Base-by-base conservation (phyloP, 2,113 vertebrate species). In the Lamprologus lemairii region DNA sequence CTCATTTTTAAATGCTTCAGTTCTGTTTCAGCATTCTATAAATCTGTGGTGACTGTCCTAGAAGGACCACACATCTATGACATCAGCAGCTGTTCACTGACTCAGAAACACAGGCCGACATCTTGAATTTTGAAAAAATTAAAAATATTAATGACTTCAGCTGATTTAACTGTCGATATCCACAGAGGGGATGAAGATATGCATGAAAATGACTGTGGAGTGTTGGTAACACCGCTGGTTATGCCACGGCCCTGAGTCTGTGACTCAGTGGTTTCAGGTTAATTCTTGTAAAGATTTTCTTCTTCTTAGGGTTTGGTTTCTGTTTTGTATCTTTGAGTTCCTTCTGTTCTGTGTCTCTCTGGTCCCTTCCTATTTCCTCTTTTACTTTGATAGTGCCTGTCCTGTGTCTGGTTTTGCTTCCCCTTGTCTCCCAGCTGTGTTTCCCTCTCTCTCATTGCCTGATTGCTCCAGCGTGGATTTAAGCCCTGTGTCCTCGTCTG, bases 311-410 rank as follows among this genome's bases (percentile, higher is more conserved):
- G 6, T 12, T 12, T 57, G 21, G 54, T 26, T 57, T 26, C 23
- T 55, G 54, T 55, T 55, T 23, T 55, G 54, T 7, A 26, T 55
- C 0, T 13, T 55, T 55, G 4, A 26, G 0, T 55, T 55, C 21
- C 4, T 55, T 55, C 1, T 55, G 54, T 26, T 55, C 21, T 14
- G 4, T 26, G 54, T 57, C 54, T 57, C 12, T 5, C 23, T 14
- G 7, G 3, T 26, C 7, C 12, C 54, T 26, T 7, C 4, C 54
- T 57, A 5, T 26, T 57, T 57, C 23, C 54, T 57, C 21, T 26
- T 57, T 57, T 26, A 57, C 54, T 57, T 57, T 57, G 54, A 57
- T 14, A 14, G 54, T 57, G 23, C 21, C n/a, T 57, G 54, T 57
- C 54, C 3, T 26, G 54, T 57, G 23, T 57, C 54, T 26, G 54